Evolutionary conservation across 1,140 invertebrate genomes (phyloP).

Genomic region (Antheraea pernyi): DNA sequence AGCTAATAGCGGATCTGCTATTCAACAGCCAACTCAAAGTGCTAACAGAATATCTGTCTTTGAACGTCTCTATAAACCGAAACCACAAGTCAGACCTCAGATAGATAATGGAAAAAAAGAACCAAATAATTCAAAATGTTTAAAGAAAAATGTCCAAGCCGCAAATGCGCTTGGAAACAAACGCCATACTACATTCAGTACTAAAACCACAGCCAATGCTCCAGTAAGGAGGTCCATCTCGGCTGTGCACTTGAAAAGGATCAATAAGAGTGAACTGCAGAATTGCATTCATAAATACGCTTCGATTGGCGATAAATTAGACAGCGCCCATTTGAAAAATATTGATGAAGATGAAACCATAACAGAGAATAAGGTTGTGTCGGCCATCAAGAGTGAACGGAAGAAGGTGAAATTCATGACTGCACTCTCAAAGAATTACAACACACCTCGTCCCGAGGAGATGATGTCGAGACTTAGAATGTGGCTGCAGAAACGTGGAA

Average conservation of each 20-base stretch:
- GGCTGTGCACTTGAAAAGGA: slow-evolving; percentile 71
- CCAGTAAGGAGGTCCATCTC: slow-evolving; percentile 69
- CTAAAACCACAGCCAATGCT: slow-evolving; percentile 17
- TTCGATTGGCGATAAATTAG: slow-evolving; percentile 64
- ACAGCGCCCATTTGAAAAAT: slow-evolving; percentile 53
- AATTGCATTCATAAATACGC: slow-evolving; percentile 71
- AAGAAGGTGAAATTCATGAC: slow-evolving; percentile 72
- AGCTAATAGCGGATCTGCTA: too few species aligned
- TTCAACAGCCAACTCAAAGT: background rate
- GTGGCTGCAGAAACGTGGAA: slow-evolving; percentile 76
- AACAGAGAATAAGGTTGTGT: slow-evolving; percentile 51
- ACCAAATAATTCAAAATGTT: slow-evolving; percentile 45
- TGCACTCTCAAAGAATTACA: slow-evolving; percentile 47
- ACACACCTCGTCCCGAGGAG: slow-evolving; percentile 65
- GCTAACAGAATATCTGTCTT: slow-evolving; percentile 48
- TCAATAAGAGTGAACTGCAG: slow-evolving; percentile 53
- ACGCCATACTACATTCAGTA: slow-evolving; percentile 45
- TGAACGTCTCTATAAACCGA: slow-evolving; percentile 68
- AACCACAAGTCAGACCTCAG: slow-evolving; percentile 36
- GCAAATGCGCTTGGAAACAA: slow-evolving; percentile 46
- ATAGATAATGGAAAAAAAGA: slow-evolving; percentile 43
- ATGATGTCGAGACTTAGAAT: slow-evolving; percentile 66
- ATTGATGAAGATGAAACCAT: slow-evolving; percentile 58
- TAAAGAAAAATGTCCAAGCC: slow-evolving; percentile 50
- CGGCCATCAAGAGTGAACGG: slow-evolving; percentile 67